Conservation (phyloP, 2,113 vertebrate species). For the Nerophis lumbriciformis region DNA sequence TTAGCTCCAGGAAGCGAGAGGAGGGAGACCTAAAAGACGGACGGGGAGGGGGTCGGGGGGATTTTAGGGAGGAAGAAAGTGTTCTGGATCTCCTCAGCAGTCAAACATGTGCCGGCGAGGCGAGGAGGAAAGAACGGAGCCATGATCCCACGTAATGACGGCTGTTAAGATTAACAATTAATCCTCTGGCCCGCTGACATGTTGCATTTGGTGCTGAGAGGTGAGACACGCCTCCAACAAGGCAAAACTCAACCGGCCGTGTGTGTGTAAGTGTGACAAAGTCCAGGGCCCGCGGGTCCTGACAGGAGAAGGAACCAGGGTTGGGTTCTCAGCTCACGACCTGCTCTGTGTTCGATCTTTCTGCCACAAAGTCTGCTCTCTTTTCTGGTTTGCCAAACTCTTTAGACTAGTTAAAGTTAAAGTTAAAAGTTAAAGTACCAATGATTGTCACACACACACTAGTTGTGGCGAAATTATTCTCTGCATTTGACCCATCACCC, state of each 20-base stretch:
- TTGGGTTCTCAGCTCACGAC: conserved; percentile 45
- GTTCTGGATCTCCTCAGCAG: conserved; percentile 62
- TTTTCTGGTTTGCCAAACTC: conserved; percentile 51
- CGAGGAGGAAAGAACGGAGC: conserved; percentile 48
- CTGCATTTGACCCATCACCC: no score
- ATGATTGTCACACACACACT: no score
- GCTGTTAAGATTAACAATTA: conserved; percentile 72
- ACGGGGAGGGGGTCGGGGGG: conserved; percentile 37
- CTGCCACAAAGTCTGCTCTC: conserved; percentile 32
- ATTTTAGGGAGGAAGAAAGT: conserved; percentile 41
- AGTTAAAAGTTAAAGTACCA: no score
- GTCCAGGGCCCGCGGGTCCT: conserved; percentile 50
- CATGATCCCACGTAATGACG: conserved; percentile 60
- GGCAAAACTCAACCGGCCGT: conserved; percentile 24
- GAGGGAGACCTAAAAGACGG: conserved; percentile 49
- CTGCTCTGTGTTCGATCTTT: conserved; percentile 47
- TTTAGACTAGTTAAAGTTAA: conserved; percentile 7
- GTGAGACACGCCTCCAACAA: conserved; percentile 44
- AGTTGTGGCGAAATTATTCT: no score
- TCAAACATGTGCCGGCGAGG: conserved; percentile 58
- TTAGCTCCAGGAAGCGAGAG: conserved; percentile 67
- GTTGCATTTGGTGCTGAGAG: conserved; percentile 56
- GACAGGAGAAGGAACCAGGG: conserved; percentile 58
- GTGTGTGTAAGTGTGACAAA: conserved; percentile 35
- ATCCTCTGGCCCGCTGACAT: conserved; percentile 67